These are phyloP conservation scores for Campoletis raptor DNA, from an alignment of 2,888 invertebrate species.

Conservation along the genomic window DNA sequence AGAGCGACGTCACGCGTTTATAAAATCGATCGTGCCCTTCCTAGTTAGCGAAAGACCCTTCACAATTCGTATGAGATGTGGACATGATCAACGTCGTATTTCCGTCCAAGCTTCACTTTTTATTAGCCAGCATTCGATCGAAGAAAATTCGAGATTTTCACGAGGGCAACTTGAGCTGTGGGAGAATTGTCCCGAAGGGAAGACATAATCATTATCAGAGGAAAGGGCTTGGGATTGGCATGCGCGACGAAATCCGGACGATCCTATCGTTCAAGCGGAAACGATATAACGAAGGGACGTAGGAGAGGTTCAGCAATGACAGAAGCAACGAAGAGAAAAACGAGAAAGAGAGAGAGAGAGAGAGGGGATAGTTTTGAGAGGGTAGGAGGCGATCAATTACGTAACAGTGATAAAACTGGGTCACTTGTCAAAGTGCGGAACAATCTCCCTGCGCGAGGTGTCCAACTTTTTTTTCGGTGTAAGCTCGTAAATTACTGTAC, in stretches of 20 bases:
- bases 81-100: slow-evolving; percentile 4
- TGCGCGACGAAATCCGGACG: slow-evolving; percentile 11
- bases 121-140: not conserved
- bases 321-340: not conserved
- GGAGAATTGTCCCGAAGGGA: not conserved
- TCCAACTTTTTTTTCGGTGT: slow-evolving; percentile 79
- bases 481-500: slow-evolving; percentile 83
- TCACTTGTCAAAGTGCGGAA: slow-evolving; percentile 83
- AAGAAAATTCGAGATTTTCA: slow-evolving; percentile 11
- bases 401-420: slow-evolving; percentile 82
- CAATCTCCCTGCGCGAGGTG: slow-evolving; percentile 79
- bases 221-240: slow-evolving; percentile 12
- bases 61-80: not conserved
- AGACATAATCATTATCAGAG: slow-evolving; percentile 24
- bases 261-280: slow-evolving; percentile 21
- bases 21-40: slow-evolving; percentile 54
- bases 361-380: slow-evolving; percentile 56
- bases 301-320: slow-evolving; percentile 2
- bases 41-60: not conserved
- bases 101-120: not conserved
- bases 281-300: slow-evolving; percentile 24
- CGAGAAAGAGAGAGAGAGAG: not conserved
- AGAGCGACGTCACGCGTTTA: slow-evolving; percentile 48
- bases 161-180: not conserved
- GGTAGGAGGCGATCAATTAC: slow-evolving; percentile 81